Percentiles rank a stretch among this genome's conserved stretches.
phyloP scores from a whole-genome alignment of 2,113 vertebrate genomes.

The Aphyosemion australe region DNA sequence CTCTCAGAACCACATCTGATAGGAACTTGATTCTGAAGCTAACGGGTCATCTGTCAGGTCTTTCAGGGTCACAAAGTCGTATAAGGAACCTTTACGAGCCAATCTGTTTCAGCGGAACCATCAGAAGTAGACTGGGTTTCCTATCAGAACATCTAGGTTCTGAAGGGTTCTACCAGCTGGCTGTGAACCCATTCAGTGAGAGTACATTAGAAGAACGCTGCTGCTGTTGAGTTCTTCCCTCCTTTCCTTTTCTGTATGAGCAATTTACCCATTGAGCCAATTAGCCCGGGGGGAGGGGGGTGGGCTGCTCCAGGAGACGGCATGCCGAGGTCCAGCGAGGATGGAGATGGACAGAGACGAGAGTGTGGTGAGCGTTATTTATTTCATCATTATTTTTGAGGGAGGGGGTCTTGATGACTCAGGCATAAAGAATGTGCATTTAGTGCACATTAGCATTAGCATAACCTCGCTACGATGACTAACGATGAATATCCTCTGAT shows the following conservation, averaged over 20 bases:
- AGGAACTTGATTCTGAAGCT: no score
- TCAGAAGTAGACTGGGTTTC: not conserved
- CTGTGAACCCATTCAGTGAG: constrained; percentile 71
- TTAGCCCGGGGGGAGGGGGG: constrained; percentile 45
- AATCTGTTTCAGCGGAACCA: not conserved
- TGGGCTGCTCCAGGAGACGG: constrained; percentile 42
- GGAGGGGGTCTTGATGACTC: constrained; percentile 68
- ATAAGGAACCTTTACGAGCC: no score
- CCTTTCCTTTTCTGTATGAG: constrained; percentile 38
- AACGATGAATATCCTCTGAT: constrained; percentile 66
- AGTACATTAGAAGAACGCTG: constrained; percentile 5
- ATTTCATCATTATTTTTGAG: constrained; percentile 74
- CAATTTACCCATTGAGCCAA: constrained; percentile 61
- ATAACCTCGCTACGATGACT: constrained; percentile 78
- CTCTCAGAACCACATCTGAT: no score
- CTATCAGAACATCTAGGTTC: constrained; percentile 21
- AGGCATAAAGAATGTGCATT: constrained; percentile 76
- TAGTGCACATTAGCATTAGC: constrained; percentile 73
- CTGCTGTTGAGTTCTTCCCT: not conserved
- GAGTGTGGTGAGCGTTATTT: constrained; percentile 60
- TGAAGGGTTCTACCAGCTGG: no score
- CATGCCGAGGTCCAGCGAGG: not conserved
- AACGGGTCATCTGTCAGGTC: no score
- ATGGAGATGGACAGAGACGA: constrained; percentile 29
- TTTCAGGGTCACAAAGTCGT: no score